Evolutionary conservation across 1,140 invertebrate genomes (phyloP), one percentile per base, ranked within the genome.

Genomic region (Archivesica marissinica): DNA sequence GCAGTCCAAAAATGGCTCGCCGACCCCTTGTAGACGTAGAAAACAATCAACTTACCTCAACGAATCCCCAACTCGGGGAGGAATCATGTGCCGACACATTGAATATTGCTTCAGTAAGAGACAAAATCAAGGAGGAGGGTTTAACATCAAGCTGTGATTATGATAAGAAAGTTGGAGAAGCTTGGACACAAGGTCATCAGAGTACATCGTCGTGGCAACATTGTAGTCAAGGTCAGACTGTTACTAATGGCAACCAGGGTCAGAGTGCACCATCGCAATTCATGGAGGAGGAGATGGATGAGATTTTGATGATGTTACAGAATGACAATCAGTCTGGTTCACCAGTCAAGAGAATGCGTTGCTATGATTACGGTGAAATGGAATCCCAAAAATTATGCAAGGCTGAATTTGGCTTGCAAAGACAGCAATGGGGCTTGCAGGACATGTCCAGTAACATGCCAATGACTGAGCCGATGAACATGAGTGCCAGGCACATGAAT

Each of bases 231-330:
- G 54, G 50, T 11, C 66, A 28, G 33, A 25, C 39, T 70, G 38
- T 41, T 52, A 25, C 61, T 15, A 35, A 17, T 20, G 20, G n/a
- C 33, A 64, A 54, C 59, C 44, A 68, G n/a, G 39, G 17, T 44
- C 75, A 66, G 39, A 39, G 33, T 30, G n/a, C 20, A 25, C 39
- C 70, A 20, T 20, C 33, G 20, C 68, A 80, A 28, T 84, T 85
- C 59, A 78, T 79, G 9, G 88, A 89, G n/a, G 88, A 89, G 38
- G 88, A 89, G n/a, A 89, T 89, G 88, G 88, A 89, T 75, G 88
- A 89, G 2, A 89, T 89, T 15, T 61, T 89, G 11, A 84, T 64
- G 59, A 56, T 84, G 50, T 50, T 84, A 20, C 81, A 84, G 56
- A 76, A 76, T 66, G 81, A 84, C 52, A 75, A 84, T 52, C 81